Percentiles rank a stretch among this genome's conserved stretches.
These are phyloP conservation scores for Stratiolaelaps scimitus DNA, from an alignment of 1,140 invertebrate genomes.

Conservation along the genomic window DNA sequence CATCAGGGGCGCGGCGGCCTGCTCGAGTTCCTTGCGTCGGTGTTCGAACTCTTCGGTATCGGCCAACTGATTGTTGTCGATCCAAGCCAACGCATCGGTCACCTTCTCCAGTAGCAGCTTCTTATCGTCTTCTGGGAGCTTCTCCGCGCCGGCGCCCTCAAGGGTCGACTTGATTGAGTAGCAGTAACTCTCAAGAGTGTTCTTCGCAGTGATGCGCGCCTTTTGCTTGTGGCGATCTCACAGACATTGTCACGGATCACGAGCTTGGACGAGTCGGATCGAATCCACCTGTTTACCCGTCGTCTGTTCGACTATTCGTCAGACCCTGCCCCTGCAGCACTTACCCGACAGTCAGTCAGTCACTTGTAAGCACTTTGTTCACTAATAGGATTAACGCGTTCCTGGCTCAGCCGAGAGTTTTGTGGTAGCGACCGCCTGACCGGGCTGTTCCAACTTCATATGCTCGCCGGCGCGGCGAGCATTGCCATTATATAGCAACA, in stretches of 20 bases:
- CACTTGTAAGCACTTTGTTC: no score
- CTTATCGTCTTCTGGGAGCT: conserved; percentile 51
- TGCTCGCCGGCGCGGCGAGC: no score
- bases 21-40: conserved; percentile 41
- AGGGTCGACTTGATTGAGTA: conserved; percentile 30
- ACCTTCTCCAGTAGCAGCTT: conserved; percentile 46
- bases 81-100: conserved; percentile 42
- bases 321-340: no score
- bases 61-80: conserved; percentile 43
- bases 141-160: conserved; percentile 38
- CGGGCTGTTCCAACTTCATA: no score
- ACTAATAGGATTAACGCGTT: no score
- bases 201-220: conserved; percentile 37
- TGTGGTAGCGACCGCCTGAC: no score
- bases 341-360: no score
- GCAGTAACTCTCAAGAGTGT: conserved; percentile 37
- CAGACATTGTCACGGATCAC: no score
- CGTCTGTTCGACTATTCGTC: conserved; percentile 38
- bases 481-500: no score
- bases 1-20: background rate
- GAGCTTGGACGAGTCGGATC: no score
- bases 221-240: conserved; percentile 33
- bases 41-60: conserved; percentile 43
- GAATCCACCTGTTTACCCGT: no score
- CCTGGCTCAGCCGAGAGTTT: no score